phyloP scores from a whole-genome alignment of 2,888 invertebrate genomes.

The Azorinus chamasolen region DNA sequence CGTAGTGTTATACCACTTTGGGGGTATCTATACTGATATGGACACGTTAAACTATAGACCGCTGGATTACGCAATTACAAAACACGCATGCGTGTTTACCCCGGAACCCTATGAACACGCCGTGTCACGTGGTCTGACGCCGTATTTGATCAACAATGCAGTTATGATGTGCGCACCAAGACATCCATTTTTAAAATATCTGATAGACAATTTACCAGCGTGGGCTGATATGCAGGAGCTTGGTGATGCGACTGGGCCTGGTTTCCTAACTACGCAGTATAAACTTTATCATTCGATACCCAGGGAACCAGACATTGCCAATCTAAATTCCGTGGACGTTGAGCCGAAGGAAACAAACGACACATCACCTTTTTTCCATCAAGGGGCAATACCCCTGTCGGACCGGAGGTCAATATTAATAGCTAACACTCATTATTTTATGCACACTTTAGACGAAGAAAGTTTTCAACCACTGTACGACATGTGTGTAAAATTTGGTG shows the following conservation, averaged over 20 bases:
- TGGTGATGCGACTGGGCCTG: conserved; percentile 73
- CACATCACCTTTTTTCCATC: conserved; percentile 27
- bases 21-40: conserved; percentile 80
- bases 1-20: conserved; percentile 77
- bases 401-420: conserved; percentile 21
- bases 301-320: background rate
- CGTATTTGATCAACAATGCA: conserved; percentile 71
- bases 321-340: background rate
- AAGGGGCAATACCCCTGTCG: background rate
- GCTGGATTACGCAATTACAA: conserved; percentile 61
- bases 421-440: conserved; percentile 32
- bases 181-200: conserved; percentile 73
- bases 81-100: conserved; percentile 71
- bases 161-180: conserved; percentile 68
- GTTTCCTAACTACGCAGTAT: conserved; percentile 61
- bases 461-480: background rate
- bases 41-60: conserved; percentile 76
- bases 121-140: conserved; percentile 64
- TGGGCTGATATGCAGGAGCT: conserved; percentile 64
- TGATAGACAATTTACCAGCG: conserved; percentile 63
- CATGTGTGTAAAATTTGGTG: background rate
- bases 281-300: conserved; percentile 20
- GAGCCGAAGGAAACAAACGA: background rate
- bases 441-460: background rate
- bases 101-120: conserved; percentile 75